Conservation (phyloP, 2,888 invertebrate genomes). For the Lithophane socia region DNA sequence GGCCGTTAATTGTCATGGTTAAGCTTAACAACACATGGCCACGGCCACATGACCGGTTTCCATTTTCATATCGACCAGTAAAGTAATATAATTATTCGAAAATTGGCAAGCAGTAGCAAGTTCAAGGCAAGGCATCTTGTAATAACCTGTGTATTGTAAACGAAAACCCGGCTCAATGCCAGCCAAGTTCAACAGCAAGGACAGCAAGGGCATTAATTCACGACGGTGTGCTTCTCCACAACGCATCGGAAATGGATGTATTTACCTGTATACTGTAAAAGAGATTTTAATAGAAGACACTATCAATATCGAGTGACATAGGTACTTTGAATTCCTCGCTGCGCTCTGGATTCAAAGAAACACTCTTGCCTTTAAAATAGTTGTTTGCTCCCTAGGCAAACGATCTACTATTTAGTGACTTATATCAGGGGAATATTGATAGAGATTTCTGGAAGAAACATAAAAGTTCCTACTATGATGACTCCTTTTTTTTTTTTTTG, state of each 20-base stretch:
- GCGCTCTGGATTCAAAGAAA: too few species aligned
- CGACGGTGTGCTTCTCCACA: conserved; percentile 34
- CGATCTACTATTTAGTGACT: too few species aligned
- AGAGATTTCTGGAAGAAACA: too few species aligned
- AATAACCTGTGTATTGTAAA: conserved; percentile 34
- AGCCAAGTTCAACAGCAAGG: conserved; percentile 60
- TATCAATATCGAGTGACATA: too few species aligned
- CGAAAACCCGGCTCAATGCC: conserved; percentile 40
- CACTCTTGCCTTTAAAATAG: too few species aligned
- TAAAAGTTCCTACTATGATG: neutral
- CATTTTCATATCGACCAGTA: conserved; percentile 12
- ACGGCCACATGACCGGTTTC: conserved; percentile 11
- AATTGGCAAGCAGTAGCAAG: conserved; percentile 48
- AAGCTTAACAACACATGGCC: neutral
- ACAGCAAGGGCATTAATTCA: conserved; percentile 46
- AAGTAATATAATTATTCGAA: conserved; percentile 31
- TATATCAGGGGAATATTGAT: too few species aligned
- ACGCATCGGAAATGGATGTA: neutral
- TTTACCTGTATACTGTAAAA: too few species aligned
- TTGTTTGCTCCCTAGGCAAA: too few species aligned
- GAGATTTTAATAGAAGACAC: too few species aligned
- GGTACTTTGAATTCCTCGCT: too few species aligned
- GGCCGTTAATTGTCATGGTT: too few species aligned
- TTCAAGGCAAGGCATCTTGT: conserved; percentile 50
- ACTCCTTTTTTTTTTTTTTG: neutral